These are phyloP conservation scores for Notodonta dromedarius DNA, from an alignment of 2,888 invertebrate species.

Conservation along the genomic window DNA sequence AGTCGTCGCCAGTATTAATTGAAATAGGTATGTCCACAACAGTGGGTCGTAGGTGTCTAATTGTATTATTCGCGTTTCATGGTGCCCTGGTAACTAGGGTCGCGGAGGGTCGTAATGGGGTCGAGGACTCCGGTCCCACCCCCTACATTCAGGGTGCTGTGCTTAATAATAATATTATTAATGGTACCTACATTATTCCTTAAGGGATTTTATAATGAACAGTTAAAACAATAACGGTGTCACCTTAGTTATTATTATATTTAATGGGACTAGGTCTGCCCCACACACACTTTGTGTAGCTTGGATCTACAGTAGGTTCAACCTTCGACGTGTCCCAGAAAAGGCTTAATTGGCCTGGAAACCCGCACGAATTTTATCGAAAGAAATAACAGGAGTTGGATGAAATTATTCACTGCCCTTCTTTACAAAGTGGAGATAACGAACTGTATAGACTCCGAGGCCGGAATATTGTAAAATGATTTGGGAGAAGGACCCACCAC, in stretches of 20 bases:
- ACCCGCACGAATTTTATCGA: neutral
- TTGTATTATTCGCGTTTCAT: constrained; percentile 75
- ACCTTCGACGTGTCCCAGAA: too few relatives aligned
- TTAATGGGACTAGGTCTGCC: too few relatives aligned
- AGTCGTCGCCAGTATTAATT: constrained; percentile 2
- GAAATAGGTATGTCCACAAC: constrained; percentile 17
- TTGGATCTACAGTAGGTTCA: too few relatives aligned
- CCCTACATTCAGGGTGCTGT: constrained; percentile 37
- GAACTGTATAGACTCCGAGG: too few relatives aligned
- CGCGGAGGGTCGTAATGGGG: constrained; percentile 66
- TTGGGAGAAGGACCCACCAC: too few relatives aligned
- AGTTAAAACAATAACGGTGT: neutral
- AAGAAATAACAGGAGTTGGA: too few relatives aligned
- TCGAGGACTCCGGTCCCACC: constrained; percentile 58
- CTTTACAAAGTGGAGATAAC: too few relatives aligned
- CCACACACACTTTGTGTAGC: too few relatives aligned
- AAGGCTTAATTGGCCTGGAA: too few relatives aligned
- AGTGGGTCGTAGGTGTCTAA: constrained; percentile 53
- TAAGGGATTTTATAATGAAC: neutral
- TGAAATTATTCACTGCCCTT: too few relatives aligned
- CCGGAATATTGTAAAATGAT: too few relatives aligned
- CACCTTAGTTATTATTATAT: too few relatives aligned
- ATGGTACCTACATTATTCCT: constrained; percentile 15
- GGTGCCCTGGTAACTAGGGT: constrained; percentile 56
- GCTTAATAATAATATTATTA: constrained; percentile 31